Evolutionary conservation across 2,797 vertebrate genomes (phyloP).

Genomic region (Acomys russatus): DNA sequence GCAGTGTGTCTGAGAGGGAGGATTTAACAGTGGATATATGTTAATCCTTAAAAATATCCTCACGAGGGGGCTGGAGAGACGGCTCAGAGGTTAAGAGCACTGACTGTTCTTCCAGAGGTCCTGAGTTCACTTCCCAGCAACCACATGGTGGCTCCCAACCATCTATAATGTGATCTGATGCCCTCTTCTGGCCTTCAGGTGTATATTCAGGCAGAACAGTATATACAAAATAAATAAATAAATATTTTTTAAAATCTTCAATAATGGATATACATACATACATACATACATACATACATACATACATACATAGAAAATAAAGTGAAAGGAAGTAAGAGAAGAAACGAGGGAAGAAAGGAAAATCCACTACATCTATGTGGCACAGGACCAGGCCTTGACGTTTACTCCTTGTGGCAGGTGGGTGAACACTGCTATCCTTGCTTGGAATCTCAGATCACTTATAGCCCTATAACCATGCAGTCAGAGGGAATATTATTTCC

Average conservation of each 20-base stretch:
- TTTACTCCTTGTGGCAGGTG: neutral
- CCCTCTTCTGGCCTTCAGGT: no score
- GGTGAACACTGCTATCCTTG: neutral
- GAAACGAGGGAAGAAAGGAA: neutral
- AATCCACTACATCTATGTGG: neutral
- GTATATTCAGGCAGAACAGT: no score
- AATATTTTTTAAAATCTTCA: no score
- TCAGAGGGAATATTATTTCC: neutral
- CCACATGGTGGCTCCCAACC: no score
- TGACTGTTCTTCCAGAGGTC: no score
- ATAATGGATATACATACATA: no score
- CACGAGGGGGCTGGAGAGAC: no score
- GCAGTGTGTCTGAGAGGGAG: neutral
- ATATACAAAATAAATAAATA: neutral
- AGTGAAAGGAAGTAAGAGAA: neutral
- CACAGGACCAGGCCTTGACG: neutral
- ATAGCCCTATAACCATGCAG: neutral
- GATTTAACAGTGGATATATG: slow-evolving; percentile 36
- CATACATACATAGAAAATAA: neutral
- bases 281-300: no score
- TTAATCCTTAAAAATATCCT: neutral
- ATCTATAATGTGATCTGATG: no score
- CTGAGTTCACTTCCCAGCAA: no score
- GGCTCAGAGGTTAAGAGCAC: no score
- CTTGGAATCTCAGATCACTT: slow-evolving; percentile 15